Evolutionary conservation across 2,888 invertebrate species (phyloP).

Genomic region (Macroteleia sp.): DNA sequence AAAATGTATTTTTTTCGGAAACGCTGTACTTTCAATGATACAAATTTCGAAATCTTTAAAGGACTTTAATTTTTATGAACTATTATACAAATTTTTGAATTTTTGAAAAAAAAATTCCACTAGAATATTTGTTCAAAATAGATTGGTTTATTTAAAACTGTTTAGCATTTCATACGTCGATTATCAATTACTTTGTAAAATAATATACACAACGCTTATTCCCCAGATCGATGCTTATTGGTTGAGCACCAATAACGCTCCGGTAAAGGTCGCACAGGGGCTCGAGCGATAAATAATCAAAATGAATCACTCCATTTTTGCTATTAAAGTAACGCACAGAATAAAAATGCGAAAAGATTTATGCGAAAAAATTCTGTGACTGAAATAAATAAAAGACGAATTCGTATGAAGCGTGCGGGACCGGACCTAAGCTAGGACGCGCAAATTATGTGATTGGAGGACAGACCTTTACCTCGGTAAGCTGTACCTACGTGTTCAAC

Average conservation of each 20-base stretch:
- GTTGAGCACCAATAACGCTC: conserved; percentile 19
- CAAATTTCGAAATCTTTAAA: too few species aligned
- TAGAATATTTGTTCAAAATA: too few species aligned
- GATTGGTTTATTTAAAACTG: too few species aligned
- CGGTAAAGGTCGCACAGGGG: conserved; percentile 52
- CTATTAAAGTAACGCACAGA: conserved; percentile 26
- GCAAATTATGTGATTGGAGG: conserved; percentile 65
- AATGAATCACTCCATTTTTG: conserved; percentile 43
- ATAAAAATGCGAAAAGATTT: conserved; percentile 39
- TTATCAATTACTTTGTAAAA: too few species aligned
- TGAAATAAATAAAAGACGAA: conserved; percentile 38
- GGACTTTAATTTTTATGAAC: too few species aligned
- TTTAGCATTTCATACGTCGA: too few species aligned
- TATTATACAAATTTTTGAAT: too few species aligned
- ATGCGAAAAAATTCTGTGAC: conserved; percentile 24
- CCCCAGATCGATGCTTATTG: conserved; percentile 14
- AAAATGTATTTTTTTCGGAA: too few species aligned
- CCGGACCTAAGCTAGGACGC: conserved; percentile 46
- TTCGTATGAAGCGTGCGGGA: conserved; percentile 17
- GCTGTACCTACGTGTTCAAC: conserved; percentile 64
- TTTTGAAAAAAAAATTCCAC: too few species aligned
- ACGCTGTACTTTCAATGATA: too few species aligned
- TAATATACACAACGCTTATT: too few species aligned
- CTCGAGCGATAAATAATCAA: conserved; percentile 32
- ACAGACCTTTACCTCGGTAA: conserved; percentile 61